A percentile compares a stretch with the other conserved stretches of the same genome.
Conservation (phyloP, 92 coral and sea anemone species). For the Montipora capitata region DNA sequence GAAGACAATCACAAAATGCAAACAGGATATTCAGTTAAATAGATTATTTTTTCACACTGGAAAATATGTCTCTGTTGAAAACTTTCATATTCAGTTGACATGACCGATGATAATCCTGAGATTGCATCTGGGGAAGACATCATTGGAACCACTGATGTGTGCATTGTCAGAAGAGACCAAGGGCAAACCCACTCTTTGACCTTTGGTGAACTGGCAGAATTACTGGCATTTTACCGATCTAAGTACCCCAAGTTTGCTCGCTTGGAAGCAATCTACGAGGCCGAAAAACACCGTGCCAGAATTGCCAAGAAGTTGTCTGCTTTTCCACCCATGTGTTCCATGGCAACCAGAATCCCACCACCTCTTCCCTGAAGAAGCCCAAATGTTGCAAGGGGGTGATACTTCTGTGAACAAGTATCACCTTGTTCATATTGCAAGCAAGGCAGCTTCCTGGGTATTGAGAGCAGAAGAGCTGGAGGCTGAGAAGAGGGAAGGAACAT, state of each 20-base stretch:
- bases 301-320: conserved; percentile 7
- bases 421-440: neutral
- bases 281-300: conserved; percentile 32
- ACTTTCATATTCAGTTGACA: neutral
- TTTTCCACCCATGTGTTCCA: conserved; percentile 32
- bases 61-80: neutral
- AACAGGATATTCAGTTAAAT: neutral
- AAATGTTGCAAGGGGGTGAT: conserved; percentile 17
- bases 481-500: conserved; percentile 14
- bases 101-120: neutral
- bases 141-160: neutral
- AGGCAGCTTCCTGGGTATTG: conserved; percentile 27
- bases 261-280: conserved; percentile 10
- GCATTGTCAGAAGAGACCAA: conserved; percentile 2
- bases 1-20: neutral
- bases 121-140: neutral
- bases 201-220: neutral
- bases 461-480: conserved; percentile 41
- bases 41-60: neutral
- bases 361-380: conserved; percentile 18
- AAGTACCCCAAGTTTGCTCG: neutral
- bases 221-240: neutral
- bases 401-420: conserved; percentile 5
- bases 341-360: conserved; percentile 30
- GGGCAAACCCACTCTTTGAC: conserved; percentile 26